Evolutionary conservation across 2,888 invertebrate genomes (phyloP).

Genomic region (Nycteola revayana): DNA sequence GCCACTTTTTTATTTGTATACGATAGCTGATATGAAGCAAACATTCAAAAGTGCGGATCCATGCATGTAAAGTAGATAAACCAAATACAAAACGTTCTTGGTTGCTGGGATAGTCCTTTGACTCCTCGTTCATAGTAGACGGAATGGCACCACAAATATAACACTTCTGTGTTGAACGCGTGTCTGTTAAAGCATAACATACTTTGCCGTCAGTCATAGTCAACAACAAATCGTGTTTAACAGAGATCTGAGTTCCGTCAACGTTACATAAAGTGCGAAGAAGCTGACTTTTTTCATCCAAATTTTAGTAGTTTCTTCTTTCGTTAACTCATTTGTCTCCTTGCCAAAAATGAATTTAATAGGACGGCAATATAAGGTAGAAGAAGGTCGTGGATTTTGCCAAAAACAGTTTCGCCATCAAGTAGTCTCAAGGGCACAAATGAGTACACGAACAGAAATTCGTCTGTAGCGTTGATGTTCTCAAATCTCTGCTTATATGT

Average conservation of each 20-base stretch:
- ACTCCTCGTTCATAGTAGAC: constrained; percentile 5
- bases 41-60: constrained; percentile 6
- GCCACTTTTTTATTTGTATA: constrained; percentile 6
- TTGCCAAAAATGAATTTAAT: not conserved
- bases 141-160: constrained; percentile 14
- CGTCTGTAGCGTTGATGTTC: constrained; percentile 4
- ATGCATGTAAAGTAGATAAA: constrained; percentile 9
- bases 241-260: constrained; percentile 7
- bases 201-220: constrained; percentile 19
- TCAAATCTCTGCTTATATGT: constrained; percentile 4
- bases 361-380: constrained; percentile 10
- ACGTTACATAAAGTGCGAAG: constrained; percentile 3
- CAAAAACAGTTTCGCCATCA: constrained; percentile 1
- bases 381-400: constrained; percentile 21
- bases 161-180: constrained; percentile 13
- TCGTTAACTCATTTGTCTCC: constrained; percentile 11
- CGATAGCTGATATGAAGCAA: constrained; percentile 3
- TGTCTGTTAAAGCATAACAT: constrained; percentile 19
- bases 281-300: no score
- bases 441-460: constrained; percentile 8
- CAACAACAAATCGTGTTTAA: constrained; percentile 11
- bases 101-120: no score
- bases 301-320: no score
- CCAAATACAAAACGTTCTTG: constrained; percentile 11
- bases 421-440: not conserved